phyloP scores from a whole-genome alignment of 2,888 invertebrate species.

The Leptinotarsa juncta region DNA sequence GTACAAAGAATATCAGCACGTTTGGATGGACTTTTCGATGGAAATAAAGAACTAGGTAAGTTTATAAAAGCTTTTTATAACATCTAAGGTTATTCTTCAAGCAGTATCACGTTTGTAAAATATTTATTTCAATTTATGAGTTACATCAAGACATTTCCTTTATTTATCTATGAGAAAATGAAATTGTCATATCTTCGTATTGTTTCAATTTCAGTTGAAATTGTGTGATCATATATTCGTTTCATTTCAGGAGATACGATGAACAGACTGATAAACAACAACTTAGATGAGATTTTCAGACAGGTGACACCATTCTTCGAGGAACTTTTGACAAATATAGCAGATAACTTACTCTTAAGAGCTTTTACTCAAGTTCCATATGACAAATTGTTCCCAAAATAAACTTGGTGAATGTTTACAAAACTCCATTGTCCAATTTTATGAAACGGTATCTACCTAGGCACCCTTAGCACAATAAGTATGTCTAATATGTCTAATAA shows the following conservation, averaged over 20 bases:
- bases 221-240: background rate
- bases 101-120: no score
- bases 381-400: conserved; percentile 43
- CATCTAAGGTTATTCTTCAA: no score
- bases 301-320: conserved; percentile 58
- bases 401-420: background rate
- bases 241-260: background rate
- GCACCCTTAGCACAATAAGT: no score
- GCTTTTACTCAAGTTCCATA: conserved; percentile 45
- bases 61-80: no score
- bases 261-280: conserved; percentile 54
- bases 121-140: no score
- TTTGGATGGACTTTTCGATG: background rate
- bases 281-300: conserved; percentile 56
- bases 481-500: no score
- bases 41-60: background rate
- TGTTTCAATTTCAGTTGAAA: no score
- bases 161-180: no score
- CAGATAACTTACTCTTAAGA: conserved; percentile 44
- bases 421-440: background rate
- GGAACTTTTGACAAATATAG: conserved; percentile 42
- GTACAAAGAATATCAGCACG: background rate
- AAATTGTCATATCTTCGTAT: no score
- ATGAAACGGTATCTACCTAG: background rate
- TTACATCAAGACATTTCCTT: no score